Evolutionary conservation across 37 sponge, comb jelly and placozoan genomes (phyloP), one percentile per base, ranked within the genome.

Genomic region (Axinella damicornis): DNA sequence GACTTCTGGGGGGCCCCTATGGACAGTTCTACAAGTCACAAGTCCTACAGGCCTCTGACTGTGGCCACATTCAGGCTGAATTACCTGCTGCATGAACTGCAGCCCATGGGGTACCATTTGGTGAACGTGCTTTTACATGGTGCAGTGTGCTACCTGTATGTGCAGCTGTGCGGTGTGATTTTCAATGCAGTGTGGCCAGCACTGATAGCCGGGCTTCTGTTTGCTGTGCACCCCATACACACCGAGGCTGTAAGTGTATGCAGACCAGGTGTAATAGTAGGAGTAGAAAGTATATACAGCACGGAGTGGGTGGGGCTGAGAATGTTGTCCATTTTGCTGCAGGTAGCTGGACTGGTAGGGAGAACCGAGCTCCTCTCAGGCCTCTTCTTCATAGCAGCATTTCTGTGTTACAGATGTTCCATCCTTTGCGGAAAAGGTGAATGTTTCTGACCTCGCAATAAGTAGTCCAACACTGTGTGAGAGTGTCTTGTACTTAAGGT

Each of bases 1-100:
- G 98, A 97, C 62, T 97, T 93, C 85, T 97, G 98, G 98, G 98
- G 98, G 19, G 87, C 91, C 0, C 87, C 95, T 5, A 88, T 97
- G 94, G 37, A 82, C 19, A 56, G 74, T 32, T 35, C 60, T 24
- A 39, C 83, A 53, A 97, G 96, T 72, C 98, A 97, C 90, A 97
- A 95, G 69, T 97, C 98, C 2, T 97, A 97, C 59, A 77, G 98
- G 31, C 98, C 98, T 41, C 84, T 97, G 70, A 81, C 84, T 54
- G 94, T 97, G 58, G 82, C 87, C 53, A 87, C 94, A 0, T 97
- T 97, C 77, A 76, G 98, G 28, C 74, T 95, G 32, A 97, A 97
- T 86, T 83, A 83, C 75, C n/a, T 83, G 84, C 27, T 97, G 58
- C 88, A 90, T 77, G 92, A 79, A 35, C 87, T 97, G 55, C 40